A percentile compares a stretch with the other conserved stretches of the same genome.
Evolutionary conservation across 2,113 vertebrate species (phyloP).

Genomic region (Mesocricetus auratus): DNA sequence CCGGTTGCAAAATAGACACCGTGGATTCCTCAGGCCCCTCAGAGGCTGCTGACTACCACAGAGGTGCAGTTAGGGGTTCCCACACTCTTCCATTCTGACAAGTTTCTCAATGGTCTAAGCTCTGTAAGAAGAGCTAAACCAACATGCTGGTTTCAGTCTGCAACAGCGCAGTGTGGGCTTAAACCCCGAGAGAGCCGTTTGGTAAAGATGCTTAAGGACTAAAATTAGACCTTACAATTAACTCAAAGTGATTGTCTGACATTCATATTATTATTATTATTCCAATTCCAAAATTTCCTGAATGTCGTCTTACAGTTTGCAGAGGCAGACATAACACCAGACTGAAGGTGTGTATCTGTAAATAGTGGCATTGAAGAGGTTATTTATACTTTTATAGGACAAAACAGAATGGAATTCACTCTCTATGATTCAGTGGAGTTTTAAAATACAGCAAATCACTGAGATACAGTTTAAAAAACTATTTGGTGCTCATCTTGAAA

Average conservation of each 20-base stretch:
- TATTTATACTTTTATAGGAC: background rate
- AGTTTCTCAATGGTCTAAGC: background rate
- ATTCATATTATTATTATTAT: background rate
- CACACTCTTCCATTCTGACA: background rate
- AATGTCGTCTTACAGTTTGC: background rate
- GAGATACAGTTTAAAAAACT: background rate
- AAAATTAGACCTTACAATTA: slow-evolving; percentile 1
- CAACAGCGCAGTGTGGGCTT: background rate
- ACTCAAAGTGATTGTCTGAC: background rate
- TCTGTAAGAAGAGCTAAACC: background rate
- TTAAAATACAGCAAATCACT: background rate
- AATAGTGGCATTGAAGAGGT: background rate
- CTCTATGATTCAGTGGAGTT: background rate
- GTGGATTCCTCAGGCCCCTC: background rate
- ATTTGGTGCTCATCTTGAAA: background rate
- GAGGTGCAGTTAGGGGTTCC: background rate
- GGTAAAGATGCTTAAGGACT: background rate
- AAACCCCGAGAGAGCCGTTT: background rate
- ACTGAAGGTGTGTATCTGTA: background rate
- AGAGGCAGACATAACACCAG: background rate
- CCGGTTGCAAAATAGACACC: background rate
- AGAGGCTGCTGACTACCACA: background rate
- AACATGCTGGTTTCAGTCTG: background rate
- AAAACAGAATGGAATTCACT: slow-evolving; percentile 15
- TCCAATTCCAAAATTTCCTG: background rate